Base-by-base conservation (phyloP, 2,113 vertebrate genomes). In the Girardinichthys multiradiatus region DNA sequence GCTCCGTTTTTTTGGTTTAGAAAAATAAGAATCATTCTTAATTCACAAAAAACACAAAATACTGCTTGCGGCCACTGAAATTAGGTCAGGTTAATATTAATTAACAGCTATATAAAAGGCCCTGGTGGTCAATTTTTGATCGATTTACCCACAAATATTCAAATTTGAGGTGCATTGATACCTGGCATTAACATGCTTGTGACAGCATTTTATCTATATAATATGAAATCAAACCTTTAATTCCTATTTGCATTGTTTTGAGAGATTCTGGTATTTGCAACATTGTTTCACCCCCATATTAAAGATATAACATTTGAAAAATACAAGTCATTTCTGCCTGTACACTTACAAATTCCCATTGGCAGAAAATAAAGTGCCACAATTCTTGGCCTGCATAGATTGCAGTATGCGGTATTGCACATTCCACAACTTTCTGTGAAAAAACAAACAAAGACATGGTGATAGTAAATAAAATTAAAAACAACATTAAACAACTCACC, bases 311-410 rank as follows among this genome's bases (percentile, higher is more conserved):
- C 83, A 89, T 93, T 90, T 90, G 87, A 94, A 94, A 94, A 95
- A 94, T 93, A 94, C 93, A 93, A 88, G 83, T 91, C 76, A 87
- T 92, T 92, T 94, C 88, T 88, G 91, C 89, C 91, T 93, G 91
- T 92, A 94, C 91, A 94, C 85, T 92, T 90, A 94, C 87, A 94
- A 93, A 93, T 90, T 91, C 87, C 90, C 86, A 77, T 88, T 87
- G 88, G 94, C 90, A 91, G 91, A 91, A 94, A 94, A 93, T 94
- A 94, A 94, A 93, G 92, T 93, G 92, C 93, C 90, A 91, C 91
- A 86, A 89, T 93, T 94, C 90, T 94, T 94, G 94, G 92, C 93
- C 93, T 95, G 94, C 94, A 95, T 94, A 95, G 93, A 91, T 93
- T 94, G 92, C 94, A 94, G 93, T 92, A 87, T 90, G 91, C 87